phyloP scores from a whole-genome alignment of 2,888 invertebrate species.

The Mermis nigrescens region DNA sequence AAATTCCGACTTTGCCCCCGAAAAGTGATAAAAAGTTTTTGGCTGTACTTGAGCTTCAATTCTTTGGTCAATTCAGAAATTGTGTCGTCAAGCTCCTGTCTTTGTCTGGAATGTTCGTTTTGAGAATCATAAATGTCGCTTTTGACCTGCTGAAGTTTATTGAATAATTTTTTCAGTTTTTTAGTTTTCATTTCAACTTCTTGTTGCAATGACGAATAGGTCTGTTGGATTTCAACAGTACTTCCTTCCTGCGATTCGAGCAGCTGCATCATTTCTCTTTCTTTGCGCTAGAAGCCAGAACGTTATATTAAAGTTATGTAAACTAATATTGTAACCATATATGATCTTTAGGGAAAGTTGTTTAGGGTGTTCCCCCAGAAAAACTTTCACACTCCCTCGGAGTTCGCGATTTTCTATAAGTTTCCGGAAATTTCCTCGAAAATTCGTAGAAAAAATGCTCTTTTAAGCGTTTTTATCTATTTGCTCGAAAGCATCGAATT shows the following conservation, averaged over 20 bases:
- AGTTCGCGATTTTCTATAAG: too few relatives aligned
- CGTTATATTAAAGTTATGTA: too few relatives aligned
- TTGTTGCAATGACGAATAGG: constrained; percentile 73
- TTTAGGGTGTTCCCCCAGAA: too few relatives aligned
- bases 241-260: constrained; percentile 82
- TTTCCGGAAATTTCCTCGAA: too few relatives aligned
- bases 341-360: too few relatives aligned
- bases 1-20: neutral
- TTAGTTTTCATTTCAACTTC: constrained; percentile 70
- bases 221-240: constrained; percentile 67
- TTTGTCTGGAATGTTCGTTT: constrained; percentile 70
- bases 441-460: too few relatives aligned
- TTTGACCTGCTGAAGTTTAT: constrained; percentile 53
- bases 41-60: constrained; percentile 67
- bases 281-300: constrained; percentile 34
- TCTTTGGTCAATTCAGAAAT: constrained; percentile 74
- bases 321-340: too few relatives aligned
- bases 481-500: too few relatives aligned
- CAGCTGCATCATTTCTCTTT: constrained; percentile 78
- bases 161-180: constrained; percentile 43
- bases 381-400: too few relatives aligned
- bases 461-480: too few relatives aligned
- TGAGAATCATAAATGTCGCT: constrained; percentile 60
- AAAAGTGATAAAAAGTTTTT: too few relatives aligned
- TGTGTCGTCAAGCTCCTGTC: constrained; percentile 72